These are phyloP conservation scores for Gnatocerus cornutus DNA, from an alignment of 2,888 invertebrate species.

Conservation along the genomic window DNA sequence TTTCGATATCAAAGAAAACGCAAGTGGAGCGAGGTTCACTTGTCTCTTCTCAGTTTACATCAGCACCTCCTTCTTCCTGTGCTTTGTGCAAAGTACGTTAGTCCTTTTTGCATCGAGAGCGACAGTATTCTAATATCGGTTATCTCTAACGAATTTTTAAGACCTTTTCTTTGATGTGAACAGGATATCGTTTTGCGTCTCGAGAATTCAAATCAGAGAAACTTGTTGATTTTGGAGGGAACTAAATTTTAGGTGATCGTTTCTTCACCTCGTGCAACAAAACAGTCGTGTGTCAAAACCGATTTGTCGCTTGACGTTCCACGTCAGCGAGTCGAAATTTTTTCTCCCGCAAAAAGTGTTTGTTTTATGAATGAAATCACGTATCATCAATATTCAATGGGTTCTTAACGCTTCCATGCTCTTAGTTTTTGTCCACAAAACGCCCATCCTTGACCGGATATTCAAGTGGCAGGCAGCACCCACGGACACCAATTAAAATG, in stretches of 20 bases:
- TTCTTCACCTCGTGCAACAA: too few relatives aligned
- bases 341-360: conserved; percentile 45
- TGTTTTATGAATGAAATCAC: conserved; percentile 54
- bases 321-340: conserved; percentile 34
- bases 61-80: conserved; percentile 67
- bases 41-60: conserved; percentile 65
- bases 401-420: conserved; percentile 39
- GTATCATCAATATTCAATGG: conserved; percentile 51
- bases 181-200: conserved; percentile 8
- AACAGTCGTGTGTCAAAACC: conserved; percentile 41
- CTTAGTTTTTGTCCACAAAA: conserved; percentile 9
- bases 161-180: conserved; percentile 26
- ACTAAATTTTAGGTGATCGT: too few relatives aligned
- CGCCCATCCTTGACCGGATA: conserved; percentile 38
- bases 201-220: not conserved
- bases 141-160: conserved; percentile 61
- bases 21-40: conserved; percentile 63
- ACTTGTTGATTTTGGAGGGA: not conserved
- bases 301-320: conserved; percentile 16
- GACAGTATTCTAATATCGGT: conserved; percentile 61
- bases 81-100: conserved; percentile 65
- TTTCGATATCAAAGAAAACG: conserved; percentile 50
- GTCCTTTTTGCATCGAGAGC: conserved; percentile 60
- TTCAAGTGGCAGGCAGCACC: conserved; percentile 3
- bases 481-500: conserved; percentile 18